Base-by-base conservation (phyloP, 2,113 vertebrate genomes). In the Pholis gunnellus region DNA sequence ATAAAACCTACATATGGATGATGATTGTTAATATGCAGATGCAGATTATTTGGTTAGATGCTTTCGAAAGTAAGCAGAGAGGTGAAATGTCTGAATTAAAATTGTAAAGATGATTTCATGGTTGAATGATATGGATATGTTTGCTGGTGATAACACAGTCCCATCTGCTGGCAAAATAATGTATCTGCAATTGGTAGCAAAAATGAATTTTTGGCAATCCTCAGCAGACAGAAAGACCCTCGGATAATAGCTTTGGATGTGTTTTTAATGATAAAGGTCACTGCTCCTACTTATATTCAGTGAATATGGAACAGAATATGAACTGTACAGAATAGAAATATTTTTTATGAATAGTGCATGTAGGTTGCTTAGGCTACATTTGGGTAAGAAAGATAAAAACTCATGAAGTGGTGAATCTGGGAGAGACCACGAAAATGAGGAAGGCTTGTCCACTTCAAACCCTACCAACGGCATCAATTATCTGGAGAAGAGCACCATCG, bases 81-180 rank as follows among this genome's bases (percentile, higher is more conserved):
- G 10, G 9, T 70, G 0, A 22, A n/a, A 50, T 59, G 9, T 72
- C 9, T 67, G 54, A 42, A 15, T 34, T 2, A 2, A 31, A 52
- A 31, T n/a, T 11, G n/a, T 10, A 29, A 11, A 29, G 4, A 29
- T n/a, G 3, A 56, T 31, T 56, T 29, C 13, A 6, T 29, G 4
- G 25, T 48, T 57, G 2, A 11, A 9, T 31, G 3, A 48, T 17
- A 0, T 8, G 2, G 17, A 25, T 20, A 46, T 6, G 4, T 46
- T 40, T n/a, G 59, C 64, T 56, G 29, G 20, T 50, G 48, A 50
- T 48, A 64, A 48, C 68, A 52, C 73, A 88, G 72, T 29, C 13
- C 82, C 48, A 50, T 50, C 89, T 87, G 77, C 79, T 89, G 84
- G 10, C 57, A 52, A 71, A 83, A 22, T 9, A 13, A 29, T 27